Evolutionary conservation across 2,888 invertebrate species (phyloP), one percentile per base, ranked within the genome.

Genomic region (Halictus quadricinctus): DNA sequence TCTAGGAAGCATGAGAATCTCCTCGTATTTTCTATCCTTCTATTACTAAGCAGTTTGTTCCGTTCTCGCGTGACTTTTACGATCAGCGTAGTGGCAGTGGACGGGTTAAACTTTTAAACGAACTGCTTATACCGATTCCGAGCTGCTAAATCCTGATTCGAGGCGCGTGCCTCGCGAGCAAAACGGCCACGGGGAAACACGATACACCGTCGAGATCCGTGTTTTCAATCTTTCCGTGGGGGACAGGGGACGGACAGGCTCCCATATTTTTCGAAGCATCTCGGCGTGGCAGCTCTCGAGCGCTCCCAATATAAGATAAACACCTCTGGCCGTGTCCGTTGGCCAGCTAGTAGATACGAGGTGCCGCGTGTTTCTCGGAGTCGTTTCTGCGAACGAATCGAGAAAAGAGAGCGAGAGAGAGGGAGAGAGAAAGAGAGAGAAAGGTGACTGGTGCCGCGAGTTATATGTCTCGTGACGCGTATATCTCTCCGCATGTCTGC

Each of bases 401-500:
- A 21, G 54, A 21, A 54, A 21, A 54, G 54, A 54, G 21, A 21
- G 7, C 1, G 12, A 46, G 46, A 46, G 46, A 46, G 46, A 46
- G 46, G 13, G 43, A 50, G 18, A 54, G 50, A 6, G 7, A 50
- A 18, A 50, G 21, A 54, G 50, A 58, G 15, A 25, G 66, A 29
- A 15, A 7, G 81, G 70, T 81, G 75, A 21, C 21, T 54, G 54
- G 54, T 54, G 29, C 60, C 15, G 43, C 58, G 85, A 72, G 77
- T 58, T 76, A 76, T 69, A 70, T 72, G 76, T 48, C 48, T n/a
- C 72, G 72, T 54, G 82, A 79, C 64, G 83, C 84, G 80, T 83
- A 84, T 83, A 84, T 73, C 75, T 76, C 60, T 69, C 74, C 77
- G 84, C 82, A 87, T 76, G 80, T 86, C 85, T 80, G 87, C 84